These are phyloP conservation scores for Poecilia gillii DNA, from an alignment of 2,797 vertebrate genomes.

Conservation along the genomic window DNA sequence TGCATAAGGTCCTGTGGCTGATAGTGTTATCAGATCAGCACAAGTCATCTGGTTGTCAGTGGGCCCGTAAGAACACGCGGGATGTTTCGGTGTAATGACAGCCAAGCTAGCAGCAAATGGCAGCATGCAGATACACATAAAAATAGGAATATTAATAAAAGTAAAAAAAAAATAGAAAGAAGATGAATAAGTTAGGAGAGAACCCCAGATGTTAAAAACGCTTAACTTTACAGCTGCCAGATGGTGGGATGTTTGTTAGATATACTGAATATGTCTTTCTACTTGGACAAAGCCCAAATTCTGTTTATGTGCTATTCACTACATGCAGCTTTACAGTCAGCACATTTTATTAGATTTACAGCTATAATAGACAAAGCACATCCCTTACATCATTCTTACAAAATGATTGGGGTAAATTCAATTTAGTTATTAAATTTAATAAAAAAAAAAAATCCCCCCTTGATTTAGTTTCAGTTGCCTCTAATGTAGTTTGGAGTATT, in stretches of 20 bases:
- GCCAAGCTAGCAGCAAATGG: background rate
- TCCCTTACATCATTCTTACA: constrained; percentile 4
- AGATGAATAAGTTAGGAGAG: background rate
- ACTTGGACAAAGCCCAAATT: constrained; percentile 1
- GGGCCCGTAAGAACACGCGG: too few relatives aligned
- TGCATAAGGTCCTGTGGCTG: background rate
- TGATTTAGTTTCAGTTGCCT: constrained; percentile 20
- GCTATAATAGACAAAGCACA: constrained; percentile 17
- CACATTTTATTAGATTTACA: constrained; percentile 13
- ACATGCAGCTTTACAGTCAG: constrained; percentile 21
- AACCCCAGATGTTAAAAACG: background rate
- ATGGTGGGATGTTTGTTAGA: constrained; percentile 15
- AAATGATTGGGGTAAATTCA: constrained; percentile 28
- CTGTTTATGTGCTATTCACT: constrained; percentile 13
- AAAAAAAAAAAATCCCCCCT: background rate
- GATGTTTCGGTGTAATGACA: background rate
- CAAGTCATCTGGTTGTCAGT: background rate
- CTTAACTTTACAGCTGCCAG: background rate
- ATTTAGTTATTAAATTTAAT: constrained; percentile 48
- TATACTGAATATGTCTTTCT: constrained; percentile 17
- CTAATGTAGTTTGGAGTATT: constrained; percentile 18
- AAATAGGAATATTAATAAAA: background rate
- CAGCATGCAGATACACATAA: background rate
- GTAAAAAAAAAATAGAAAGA: background rate
- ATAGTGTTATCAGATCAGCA: background rate